These are phyloP conservation scores for Operophtera brumata DNA, from an alignment of 2,888 invertebrate species.

Conservation along the genomic window DNA sequence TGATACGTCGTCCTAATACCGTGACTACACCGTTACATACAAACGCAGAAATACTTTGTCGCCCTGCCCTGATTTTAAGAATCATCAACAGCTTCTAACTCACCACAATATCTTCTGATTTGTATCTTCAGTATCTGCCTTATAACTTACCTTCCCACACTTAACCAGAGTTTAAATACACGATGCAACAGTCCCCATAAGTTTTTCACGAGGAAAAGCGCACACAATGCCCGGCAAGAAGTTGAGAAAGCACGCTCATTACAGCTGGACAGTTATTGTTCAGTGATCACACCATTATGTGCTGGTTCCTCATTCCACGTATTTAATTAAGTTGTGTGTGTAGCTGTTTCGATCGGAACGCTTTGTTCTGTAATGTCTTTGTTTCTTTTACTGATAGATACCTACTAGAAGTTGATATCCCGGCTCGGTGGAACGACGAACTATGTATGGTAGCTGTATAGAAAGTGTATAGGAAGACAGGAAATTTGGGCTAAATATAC, in stretches of 20 bases:
- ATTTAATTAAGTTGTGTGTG: conserved; percentile 38
- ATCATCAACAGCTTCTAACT: no score
- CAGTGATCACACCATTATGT: conserved; percentile 54
- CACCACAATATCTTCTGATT: no score
- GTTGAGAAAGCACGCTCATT: conserved; percentile 63
- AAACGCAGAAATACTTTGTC: no score
- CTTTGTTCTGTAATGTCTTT: conserved; percentile 21
- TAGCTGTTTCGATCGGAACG: conserved; percentile 8
- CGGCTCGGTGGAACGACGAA: no score
- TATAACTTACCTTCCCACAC: background rate
- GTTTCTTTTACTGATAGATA: conserved; percentile 7
- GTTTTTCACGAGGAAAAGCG: conserved; percentile 75
- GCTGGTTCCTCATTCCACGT: conserved; percentile 51
- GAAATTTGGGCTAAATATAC: no score
- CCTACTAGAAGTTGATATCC: no score
- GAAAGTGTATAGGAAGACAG: no score
- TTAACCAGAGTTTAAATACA: conserved; percentile 18
- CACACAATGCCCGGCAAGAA: conserved; percentile 62
- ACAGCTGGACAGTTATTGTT: conserved; percentile 69
- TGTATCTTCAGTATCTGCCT: background rate
- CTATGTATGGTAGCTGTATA: no score
- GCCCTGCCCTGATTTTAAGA: no score
- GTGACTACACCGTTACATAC: no score
- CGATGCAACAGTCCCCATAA: conserved; percentile 41
- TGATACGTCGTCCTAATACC: no score